Percentiles rank a stretch among this genome's conserved stretches.
phyloP scores from a whole-genome alignment of 2,113 vertebrate species.

The Gadus chalcogrammus region DNA sequence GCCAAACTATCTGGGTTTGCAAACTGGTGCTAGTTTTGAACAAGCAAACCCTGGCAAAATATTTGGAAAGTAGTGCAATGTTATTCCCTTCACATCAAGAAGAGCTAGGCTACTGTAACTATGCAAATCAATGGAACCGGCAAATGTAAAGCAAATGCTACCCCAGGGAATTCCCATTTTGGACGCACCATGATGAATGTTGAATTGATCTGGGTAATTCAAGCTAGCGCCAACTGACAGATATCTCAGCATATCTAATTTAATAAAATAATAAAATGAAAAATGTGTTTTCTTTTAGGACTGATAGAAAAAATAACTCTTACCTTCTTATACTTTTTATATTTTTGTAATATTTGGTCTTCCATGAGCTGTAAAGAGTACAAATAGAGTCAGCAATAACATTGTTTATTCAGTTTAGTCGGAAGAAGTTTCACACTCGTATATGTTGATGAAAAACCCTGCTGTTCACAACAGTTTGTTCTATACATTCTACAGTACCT shows the following conservation, averaged over 20 bases:
- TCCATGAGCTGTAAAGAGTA: constrained; percentile 75
- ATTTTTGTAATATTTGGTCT: constrained; percentile 81
- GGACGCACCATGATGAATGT: no score
- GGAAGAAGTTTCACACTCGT: no score
- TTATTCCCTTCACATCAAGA: no score
- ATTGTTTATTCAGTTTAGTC: not conserved
- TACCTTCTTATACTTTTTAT: constrained; percentile 82
- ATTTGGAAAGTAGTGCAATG: no score
- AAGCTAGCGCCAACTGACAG: no score
- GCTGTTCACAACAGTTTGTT: not conserved
- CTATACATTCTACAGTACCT: constrained; percentile 59
- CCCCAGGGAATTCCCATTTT: no score
- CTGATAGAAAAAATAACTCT: constrained; percentile 18
- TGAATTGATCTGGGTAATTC: no score
- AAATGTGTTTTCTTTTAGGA: not conserved
- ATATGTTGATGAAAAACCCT: not conserved
- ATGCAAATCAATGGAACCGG: not conserved
- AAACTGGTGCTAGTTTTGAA: no score
- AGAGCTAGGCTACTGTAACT: not conserved
- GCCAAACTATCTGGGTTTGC: no score
- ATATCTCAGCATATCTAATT: not conserved
- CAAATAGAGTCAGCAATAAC: constrained; percentile 16
- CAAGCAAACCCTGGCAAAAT: no score
- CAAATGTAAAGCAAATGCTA: no score
- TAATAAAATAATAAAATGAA: not conserved